Percentiles rank a stretch among this genome's conserved stretches.
phyloP scores from a whole-genome alignment of 1,140 invertebrate species.

The Drosophila virilis region DNA sequence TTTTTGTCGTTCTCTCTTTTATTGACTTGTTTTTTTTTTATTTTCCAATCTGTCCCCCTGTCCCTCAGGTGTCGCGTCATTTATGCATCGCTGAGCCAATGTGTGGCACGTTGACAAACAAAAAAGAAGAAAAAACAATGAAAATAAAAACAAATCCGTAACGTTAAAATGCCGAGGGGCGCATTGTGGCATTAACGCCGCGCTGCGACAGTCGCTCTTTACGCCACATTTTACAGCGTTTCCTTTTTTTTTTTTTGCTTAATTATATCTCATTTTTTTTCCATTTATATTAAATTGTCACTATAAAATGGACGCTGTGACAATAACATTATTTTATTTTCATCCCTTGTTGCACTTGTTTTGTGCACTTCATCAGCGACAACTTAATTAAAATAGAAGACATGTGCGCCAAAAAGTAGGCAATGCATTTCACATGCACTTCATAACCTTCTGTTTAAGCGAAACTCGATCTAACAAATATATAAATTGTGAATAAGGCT shows the following conservation, averaged over 20 bases:
- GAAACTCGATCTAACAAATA: no score
- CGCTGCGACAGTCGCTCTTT: constrained; percentile 3
- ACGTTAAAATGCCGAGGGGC: constrained; percentile 24
- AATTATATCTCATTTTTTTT: constrained; percentile 23
- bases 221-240: not conserved
- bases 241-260: not conserved
- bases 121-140: constrained; percentile 14
- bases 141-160: constrained; percentile 11
- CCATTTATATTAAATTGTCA: constrained; percentile 66
- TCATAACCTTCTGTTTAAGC: not conserved
- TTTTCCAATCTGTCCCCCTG: constrained; percentile 52
- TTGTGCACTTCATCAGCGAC: constrained; percentile 42
- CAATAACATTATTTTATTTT: constrained; percentile 32
- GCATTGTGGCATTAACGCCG: constrained; percentile 49
- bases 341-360: not conserved
- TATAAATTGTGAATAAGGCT: no score
- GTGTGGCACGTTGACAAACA: constrained; percentile 34
- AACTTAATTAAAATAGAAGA: constrained; percentile 59
- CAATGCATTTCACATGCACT: not conserved
- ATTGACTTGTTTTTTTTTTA: constrained; percentile 32
- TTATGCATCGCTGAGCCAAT: constrained; percentile 60
- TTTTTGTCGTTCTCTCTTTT: constrained; percentile 36
- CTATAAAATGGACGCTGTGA: constrained; percentile 26
- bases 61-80: constrained; percentile 51
- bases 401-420: constrained; percentile 12